Evolutionary conservation across 2,113 vertebrate species (phyloP).

Genomic region (Macrotis lagotis): DNA sequence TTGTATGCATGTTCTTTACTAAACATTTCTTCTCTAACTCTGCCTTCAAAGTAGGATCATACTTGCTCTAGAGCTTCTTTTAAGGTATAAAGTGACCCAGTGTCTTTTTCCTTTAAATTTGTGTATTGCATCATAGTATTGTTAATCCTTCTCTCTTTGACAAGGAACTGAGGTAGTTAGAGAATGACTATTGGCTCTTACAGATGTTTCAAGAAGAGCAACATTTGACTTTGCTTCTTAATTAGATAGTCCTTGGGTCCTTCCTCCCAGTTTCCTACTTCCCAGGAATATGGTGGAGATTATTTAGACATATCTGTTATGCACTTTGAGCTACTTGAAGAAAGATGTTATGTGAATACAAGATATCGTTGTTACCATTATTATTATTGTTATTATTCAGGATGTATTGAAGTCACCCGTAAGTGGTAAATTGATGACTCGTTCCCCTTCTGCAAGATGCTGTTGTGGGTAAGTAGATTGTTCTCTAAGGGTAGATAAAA

Average conservation of each 20-base stretch:
- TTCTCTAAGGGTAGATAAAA: slow-evolving; percentile 9
- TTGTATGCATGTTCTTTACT: slow-evolving; percentile 19
- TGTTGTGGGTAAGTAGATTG: slow-evolving; percentile 28
- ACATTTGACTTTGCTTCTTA: slow-evolving; percentile 34
- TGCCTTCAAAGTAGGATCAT: slow-evolving; percentile 36
- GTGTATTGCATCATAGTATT: neutral
- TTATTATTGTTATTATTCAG: slow-evolving; percentile 46
- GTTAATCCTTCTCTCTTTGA: slow-evolving; percentile 13
- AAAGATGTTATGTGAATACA: slow-evolving; percentile 34
- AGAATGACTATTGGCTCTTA: slow-evolving; percentile 43
- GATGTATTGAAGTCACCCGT: slow-evolving; percentile 28
- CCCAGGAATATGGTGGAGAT: neutral
- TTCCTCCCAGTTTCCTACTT: neutral
- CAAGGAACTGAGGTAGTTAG: slow-evolving; percentile 39
- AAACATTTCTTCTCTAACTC: neutral
- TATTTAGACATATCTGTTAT: slow-evolving; percentile 42
- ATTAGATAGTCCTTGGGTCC: slow-evolving; percentile 7
- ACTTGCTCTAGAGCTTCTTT: slow-evolving; percentile 30
- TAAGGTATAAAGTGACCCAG: neutral
- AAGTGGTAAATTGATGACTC: slow-evolving; percentile 17
- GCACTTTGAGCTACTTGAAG: slow-evolving; percentile 39
- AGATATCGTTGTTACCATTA: neutral
- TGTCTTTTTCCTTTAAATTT: neutral
- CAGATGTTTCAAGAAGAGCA: neutral
- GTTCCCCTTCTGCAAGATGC: neutral